Conservation (phyloP, 2,888 invertebrate species). For the Catocala fraxini region DNA sequence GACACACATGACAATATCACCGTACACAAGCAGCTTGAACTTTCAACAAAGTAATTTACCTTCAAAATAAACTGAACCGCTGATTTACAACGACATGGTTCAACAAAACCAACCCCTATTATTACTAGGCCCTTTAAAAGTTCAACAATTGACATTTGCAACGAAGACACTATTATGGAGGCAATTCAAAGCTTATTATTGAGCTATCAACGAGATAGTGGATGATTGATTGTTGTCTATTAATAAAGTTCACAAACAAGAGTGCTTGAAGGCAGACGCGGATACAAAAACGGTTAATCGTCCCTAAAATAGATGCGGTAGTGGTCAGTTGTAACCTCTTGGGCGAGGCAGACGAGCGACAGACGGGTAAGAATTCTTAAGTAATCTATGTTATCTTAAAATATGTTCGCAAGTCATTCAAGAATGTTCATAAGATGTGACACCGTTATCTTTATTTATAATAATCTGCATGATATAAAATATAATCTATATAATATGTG, state of each 20-base stretch:
- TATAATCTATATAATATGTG: too few relatives aligned
- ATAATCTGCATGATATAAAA: too few relatives aligned
- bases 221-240: conserved; percentile 56
- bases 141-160: conserved; percentile 82
- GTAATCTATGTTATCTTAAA: too few relatives aligned
- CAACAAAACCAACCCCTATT: conserved; percentile 68
- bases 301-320: conserved; percentile 4
- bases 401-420: too few relatives aligned
- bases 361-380: too few relatives aligned
- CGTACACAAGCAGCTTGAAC: conserved; percentile 57
- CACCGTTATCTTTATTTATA: too few relatives aligned
- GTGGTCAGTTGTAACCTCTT: not conserved
- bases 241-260: conserved; percentile 51
- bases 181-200: conserved; percentile 67
- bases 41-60: conserved; percentile 71
- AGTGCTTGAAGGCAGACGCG: conserved; percentile 32
- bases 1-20: conserved; percentile 25
- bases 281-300: conserved; percentile 47
- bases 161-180: conserved; percentile 70
- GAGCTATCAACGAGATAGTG: conserved; percentile 56
- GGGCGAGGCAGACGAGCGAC: too few relatives aligned
- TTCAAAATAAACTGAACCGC: conserved; percentile 68
- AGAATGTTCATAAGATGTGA: too few relatives aligned
- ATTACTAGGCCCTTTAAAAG: conserved; percentile 75
- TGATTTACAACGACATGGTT: conserved; percentile 79